Evolutionary conservation across 1,140 invertebrate genomes (phyloP), one percentile per base, ranked within the genome.

Genomic region (Sminthurides bifidus): DNA sequence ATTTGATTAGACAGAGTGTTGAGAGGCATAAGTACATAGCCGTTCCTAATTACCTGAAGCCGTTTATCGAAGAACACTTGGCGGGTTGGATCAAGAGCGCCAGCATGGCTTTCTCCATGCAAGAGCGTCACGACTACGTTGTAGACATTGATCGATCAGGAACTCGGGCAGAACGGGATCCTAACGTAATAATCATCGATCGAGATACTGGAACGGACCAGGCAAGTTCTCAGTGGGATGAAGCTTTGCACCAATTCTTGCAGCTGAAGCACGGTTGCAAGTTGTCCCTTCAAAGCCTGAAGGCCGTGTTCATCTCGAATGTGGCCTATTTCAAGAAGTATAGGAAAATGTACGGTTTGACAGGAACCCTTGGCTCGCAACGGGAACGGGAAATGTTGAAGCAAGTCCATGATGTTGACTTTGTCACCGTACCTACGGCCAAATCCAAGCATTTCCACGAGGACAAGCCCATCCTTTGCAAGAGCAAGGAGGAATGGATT

Each of bases 321-420:
- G 44, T 67, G 1, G 8, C 29, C 5, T 66, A 61, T 50, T 58
- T 66, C 41, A 26, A 19, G 27, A 23, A 14, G 15, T 40, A 21
- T 26, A 19, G 41, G 19, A 8, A 19, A 43, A 30, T 74, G 4
- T 66, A 66, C 37, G 72, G 72, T 8, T 49, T 72, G 27, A 71
- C 68, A 2, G 71, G 71, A 1, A 73, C 71, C 1, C 52, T 73
- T 4, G 71, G 71, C 0, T 66, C 66, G 0, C 55, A 63, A 12
- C 44, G 29, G 30, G 67, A 68, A 46, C 61, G 66, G 48, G 57
- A 66, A 15, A 52, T 69, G 10, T 40, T 71, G 1, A 27, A 56
- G 2, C 46, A 65, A n/a, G 62, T 67, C 5, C 65, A 71, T 48
- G 48, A 57, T 0, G 64, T 70, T 0, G 68, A 68, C 29, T 66